Evolutionary conservation across 2,888 invertebrate species (phyloP), one percentile per base, ranked within the genome.

Genomic region (Synergus laeviventris): DNA sequence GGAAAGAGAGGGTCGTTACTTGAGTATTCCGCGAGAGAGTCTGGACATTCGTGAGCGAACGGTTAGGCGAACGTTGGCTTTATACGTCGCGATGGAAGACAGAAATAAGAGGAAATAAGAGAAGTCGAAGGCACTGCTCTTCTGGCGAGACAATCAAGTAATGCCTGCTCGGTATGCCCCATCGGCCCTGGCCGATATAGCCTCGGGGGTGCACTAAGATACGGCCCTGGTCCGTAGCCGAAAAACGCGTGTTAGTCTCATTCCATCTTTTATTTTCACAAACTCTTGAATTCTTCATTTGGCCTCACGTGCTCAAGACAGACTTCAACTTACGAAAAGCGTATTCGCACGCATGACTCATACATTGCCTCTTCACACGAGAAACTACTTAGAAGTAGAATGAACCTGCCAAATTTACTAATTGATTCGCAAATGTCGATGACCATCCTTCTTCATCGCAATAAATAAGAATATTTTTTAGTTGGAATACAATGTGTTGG

Each of bases 91-190:
- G 66, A 38, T 59, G 59, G 74, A 74, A 77, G 74, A 74, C 39
- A 60, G 74, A 77, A 77, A 75, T 62, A 78, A 75, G 77, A 80
- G 76, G 79, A 79, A 79, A 80, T 77, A 75, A 80, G 76, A 81
- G 76, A 76, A 76, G 79, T 75, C 76, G 76, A 79, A 77, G 73
- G 76, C 81, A 73, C 66, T 76, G 80, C 70, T 82, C 78, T 78
- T 76, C 81, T 79, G 78, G 80, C 81, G 82, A 88, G 88, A 90
- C 90, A 90, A 90, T 90, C 90, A 89, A 87, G 90, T 90, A 90
- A 90, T 90, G 89, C 88, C 89, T 90, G 87, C 85, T 90, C 90
- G 87, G 90, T 90, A 90, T 90, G 89, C 89, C 82, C 79, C 84
- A 81, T 84, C 83, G 84, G 83, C 74, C 76, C 82, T 80, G 83